Conservation (phyloP, 2,797 vertebrate genomes). For the Tragopan temminckii region DNA sequence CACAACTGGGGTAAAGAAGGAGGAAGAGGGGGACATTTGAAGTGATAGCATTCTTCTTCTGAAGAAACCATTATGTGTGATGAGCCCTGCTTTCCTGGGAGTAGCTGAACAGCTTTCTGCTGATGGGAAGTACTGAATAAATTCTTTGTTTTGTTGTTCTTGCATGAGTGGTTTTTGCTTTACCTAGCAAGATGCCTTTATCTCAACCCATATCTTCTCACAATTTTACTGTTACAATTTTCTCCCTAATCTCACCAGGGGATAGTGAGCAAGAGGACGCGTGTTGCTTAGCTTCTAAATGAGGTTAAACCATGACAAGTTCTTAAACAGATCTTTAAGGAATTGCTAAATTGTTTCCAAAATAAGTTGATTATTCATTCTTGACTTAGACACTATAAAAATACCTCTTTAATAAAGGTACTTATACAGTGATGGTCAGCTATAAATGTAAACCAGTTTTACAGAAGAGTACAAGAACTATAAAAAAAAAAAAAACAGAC, state of each 20-base stretch:
- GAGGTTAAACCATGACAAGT: background rate
- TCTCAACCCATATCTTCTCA: too few species aligned
- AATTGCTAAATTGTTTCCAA: background rate
- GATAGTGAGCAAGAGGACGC: background rate
- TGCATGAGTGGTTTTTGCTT: too few species aligned
- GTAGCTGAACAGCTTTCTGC: background rate
- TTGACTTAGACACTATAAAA: background rate
- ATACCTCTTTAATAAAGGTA: background rate
- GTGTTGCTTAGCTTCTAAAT: background rate
- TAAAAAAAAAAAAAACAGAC: background rate
- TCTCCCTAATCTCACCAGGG: background rate
- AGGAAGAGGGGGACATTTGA: too few species aligned
- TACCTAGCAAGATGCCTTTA: too few species aligned
- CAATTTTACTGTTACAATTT: background rate
- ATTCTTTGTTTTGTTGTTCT: too few species aligned
- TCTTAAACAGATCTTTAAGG: background rate
- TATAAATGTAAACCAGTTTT: background rate
- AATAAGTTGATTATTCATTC: background rate
- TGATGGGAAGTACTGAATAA: background rate
- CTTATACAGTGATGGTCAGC: background rate
- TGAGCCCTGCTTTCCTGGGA: background rate
- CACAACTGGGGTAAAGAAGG: background rate
- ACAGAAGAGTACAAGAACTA: background rate
- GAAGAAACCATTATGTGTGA: background rate
- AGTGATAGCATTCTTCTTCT: background rate